Evolutionary conservation across 2,888 invertebrate genomes (phyloP), one percentile per base, ranked within the genome.

Genomic region (Eupithecia insigniata): DNA sequence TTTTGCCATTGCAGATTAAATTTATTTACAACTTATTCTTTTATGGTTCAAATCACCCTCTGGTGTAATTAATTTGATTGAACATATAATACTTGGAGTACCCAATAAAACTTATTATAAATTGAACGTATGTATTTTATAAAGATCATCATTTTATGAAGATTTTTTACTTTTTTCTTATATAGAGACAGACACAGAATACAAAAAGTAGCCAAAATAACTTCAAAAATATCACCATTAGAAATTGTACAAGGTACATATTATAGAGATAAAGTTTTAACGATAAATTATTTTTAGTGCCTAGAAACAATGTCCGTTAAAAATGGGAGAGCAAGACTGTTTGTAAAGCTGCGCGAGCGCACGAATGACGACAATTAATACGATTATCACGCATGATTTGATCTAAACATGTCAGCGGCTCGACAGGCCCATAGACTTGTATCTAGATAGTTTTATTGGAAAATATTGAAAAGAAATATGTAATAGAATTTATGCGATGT

Each of bases 341-440:
- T 71, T 67, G 72, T 55, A 71, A 71, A 68, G 71, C 81, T 84
- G 87, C 88, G 87, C 88, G 83, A 80, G 86, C 85, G 82, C 78
- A 72, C 76, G 77, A 82, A 36, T 79, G 76, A 80, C 80, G 82
- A 89, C 90, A 92, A 93, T 93, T 93, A 93, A 92, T 87, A 89
- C 90, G 90, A 93, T 93, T 92, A 91, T 83, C 90, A 92, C 91
- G 92, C 92, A 87, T 90, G 89, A 85, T 86, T 90, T 90, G 89
- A 86, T 87, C 90, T 89, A 91, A 91, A 92, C 91, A 90, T 88
- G 90, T 87, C 87, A 85, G 81, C 81, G 81, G 74, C 77, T 73
- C 79, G 85, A 83, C 88, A 89, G 84, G 81, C 84, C 84, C 83
- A 84, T 84, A 86, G 86, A 83, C 32, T 60, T 39, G 66, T 36